Base-by-base conservation (phyloP, 92 coral and sea anemone species). In the Phenganax marumi region DNA sequence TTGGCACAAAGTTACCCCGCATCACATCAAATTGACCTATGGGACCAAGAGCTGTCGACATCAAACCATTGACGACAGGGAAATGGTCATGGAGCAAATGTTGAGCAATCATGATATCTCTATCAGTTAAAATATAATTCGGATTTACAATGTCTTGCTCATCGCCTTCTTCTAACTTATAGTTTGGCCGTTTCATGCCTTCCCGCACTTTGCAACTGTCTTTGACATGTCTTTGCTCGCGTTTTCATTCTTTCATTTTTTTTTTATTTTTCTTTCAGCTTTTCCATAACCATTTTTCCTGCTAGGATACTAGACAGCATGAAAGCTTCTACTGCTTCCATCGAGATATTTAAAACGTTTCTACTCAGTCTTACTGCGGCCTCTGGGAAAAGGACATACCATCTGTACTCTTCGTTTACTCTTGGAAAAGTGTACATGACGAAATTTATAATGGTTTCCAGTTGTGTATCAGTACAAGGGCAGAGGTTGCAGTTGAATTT, bases 11-110 rank as follows among this genome's bases (percentile, higher is more conserved):
- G 17, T 56, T 19, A 56, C 63, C 21, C 17, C 21, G 16, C 63
- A 56, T 56, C 63, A 56, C 63, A 14, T 56, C 63, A 19, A 56
- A 56, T 56, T 56, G 63, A 19, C 63, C 63, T 14, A 56, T 56
- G 63, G 63, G 63, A 14, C 63, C 63, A 14, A 56, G 21, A 14
- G 63, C 6, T 56, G 63, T 14, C 63, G 63, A 56, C 63, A 56
- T 56, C 16, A 56, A 56, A 56, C 63, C 63, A 56, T 56, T 14
- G 1, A 56, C 17, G 21, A 0, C 21, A 14, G 63, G 63, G 63
- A 56, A 56, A 19, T 19, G 63, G 0, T 14, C 16, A 3, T 14
- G 17, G 6, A 56, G 63, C 21, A 56, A 19, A 14, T 19, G 1
- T 56, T 56, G 63, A 56, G 63, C 21, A 14, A 56, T 56, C 16